These are phyloP conservation scores for Panthera tigris DNA, from an alignment of 2,113 vertebrate genomes.

Conservation along the genomic window DNA sequence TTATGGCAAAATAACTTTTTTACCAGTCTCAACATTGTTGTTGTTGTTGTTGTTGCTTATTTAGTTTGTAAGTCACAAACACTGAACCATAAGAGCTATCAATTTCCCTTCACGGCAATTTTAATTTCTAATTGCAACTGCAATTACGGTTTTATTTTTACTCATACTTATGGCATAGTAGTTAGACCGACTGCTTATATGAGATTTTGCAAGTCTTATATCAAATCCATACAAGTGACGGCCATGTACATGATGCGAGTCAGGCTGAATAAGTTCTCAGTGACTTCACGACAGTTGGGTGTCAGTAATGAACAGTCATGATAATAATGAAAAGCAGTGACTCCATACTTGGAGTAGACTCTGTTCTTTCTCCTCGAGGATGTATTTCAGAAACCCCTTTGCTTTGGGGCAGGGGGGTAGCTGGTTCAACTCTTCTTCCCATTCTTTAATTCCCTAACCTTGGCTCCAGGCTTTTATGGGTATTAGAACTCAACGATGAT, in stretches of 20 bases:
- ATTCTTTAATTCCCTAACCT: not conserved
- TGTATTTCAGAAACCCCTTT: not conserved
- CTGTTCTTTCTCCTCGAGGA: accelerated
- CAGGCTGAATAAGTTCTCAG: not conserved
- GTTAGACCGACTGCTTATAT: not conserved
- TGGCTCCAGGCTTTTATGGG: not conserved
- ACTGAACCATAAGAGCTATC: not conserved
- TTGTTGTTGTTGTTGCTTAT: not conserved
- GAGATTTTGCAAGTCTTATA: not conserved
- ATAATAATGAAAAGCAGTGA: not conserved
- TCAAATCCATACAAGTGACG: not conserved
- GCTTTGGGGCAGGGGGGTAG: not conserved
- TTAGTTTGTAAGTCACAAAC: not conserved
- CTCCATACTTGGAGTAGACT: not conserved
- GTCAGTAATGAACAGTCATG: not conserved
- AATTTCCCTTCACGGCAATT: not conserved
- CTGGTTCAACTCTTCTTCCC: not conserved
- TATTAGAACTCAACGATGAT: not conserved
- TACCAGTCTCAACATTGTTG: not conserved
- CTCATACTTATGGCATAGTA: not conserved
- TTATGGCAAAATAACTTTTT: not conserved
- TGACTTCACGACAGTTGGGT: not conserved
- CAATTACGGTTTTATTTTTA: slow-evolving; percentile 17
- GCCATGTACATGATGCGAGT: not conserved
- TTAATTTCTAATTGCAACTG: not conserved